Conservation (phyloP, 1,140 invertebrate species). For the Bombus pascuorum region DNA sequence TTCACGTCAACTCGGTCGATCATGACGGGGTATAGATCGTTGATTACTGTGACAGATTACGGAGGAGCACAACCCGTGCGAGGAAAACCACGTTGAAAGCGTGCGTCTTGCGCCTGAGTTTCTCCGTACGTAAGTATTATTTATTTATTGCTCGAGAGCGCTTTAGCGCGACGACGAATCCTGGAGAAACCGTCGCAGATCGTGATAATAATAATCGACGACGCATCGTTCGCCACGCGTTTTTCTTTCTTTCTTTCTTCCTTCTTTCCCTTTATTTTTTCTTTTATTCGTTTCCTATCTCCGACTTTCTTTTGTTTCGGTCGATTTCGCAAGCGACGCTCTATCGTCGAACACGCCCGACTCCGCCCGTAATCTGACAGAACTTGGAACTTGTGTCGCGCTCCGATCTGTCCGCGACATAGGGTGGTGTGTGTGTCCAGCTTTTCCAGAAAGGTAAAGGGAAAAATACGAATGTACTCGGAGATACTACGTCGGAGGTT, state of each 20-base stretch:
- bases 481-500: not conserved
- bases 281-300: no score
- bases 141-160: slow-evolving; percentile 71
- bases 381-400: slow-evolving; percentile 67
- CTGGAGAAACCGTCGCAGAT: slow-evolving; percentile 11
- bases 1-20: slow-evolving; percentile 68
- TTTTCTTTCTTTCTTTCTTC: not conserved
- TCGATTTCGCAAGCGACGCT: no score
- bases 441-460: not conserved
- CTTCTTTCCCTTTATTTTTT: no score
- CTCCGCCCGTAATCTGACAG: slow-evolving; percentile 68
- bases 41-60: slow-evolving; percentile 65
- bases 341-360: not conserved
- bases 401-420: slow-evolving; percentile 55
- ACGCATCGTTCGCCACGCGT: not conserved
- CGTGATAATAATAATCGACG: slow-evolving; percentile 19
- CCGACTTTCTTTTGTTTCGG: no score
- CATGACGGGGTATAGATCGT: slow-evolving; percentile 65
- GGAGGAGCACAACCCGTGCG: slow-evolving; percentile 43
- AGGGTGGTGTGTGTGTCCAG: not conserved
- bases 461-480: not conserved
- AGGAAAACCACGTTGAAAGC: slow-evolving; percentile 1
- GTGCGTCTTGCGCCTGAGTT: slow-evolving; percentile 1
- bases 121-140: slow-evolving; percentile 57
- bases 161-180: slow-evolving; percentile 41